These are phyloP conservation scores for Hirtodrosophila trivittata DNA, from an alignment of 2,888 invertebrate genomes.

Conservation along the genomic window DNA sequence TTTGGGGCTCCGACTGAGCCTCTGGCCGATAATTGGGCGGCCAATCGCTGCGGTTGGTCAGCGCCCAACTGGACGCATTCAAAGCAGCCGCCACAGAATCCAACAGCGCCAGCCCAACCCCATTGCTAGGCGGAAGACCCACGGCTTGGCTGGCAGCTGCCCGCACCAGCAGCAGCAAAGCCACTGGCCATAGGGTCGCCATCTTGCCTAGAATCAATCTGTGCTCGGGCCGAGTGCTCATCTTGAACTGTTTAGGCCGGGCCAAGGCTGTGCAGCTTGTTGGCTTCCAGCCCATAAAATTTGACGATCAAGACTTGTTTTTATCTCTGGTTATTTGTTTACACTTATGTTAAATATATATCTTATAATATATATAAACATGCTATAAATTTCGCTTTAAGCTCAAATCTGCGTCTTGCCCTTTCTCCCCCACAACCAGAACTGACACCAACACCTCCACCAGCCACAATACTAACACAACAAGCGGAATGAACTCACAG, in stretches of 20 bases:
- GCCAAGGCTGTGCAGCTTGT: slow-evolving; percentile 3
- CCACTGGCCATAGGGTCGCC: slow-evolving; percentile 3
- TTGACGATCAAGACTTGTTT: slow-evolving; percentile 10
- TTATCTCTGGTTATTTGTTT: slow-evolving; percentile 22
- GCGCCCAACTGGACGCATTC: slow-evolving; percentile 81
- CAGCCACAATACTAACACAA: too few relatives aligned
- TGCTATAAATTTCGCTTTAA: slow-evolving; percentile 6
- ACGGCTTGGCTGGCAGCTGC: background rate
- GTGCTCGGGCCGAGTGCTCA: slow-evolving; percentile 16
- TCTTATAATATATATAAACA: too few relatives aligned
- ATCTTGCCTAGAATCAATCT: background rate
- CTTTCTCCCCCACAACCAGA: background rate
- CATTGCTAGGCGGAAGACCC: slow-evolving; percentile 38
- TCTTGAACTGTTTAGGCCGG: slow-evolving; percentile 30
- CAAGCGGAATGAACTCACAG: background rate
- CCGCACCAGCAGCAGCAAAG: background rate
- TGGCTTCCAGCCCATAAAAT: slow-evolving; percentile 1
- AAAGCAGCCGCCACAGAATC: slow-evolving; percentile 49
- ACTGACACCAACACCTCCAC: too few relatives aligned
- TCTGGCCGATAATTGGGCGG: slow-evolving; percentile 77
- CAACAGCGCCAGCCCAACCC: slow-evolving; percentile 53
- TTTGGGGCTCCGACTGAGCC: background rate
- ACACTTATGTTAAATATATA: too few relatives aligned
- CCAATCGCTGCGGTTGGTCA: slow-evolving; percentile 85
- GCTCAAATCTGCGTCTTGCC: background rate